Evolutionary conservation across 2,797 vertebrate genomes (phyloP).

Genomic region (Graptemys geographica): DNA sequence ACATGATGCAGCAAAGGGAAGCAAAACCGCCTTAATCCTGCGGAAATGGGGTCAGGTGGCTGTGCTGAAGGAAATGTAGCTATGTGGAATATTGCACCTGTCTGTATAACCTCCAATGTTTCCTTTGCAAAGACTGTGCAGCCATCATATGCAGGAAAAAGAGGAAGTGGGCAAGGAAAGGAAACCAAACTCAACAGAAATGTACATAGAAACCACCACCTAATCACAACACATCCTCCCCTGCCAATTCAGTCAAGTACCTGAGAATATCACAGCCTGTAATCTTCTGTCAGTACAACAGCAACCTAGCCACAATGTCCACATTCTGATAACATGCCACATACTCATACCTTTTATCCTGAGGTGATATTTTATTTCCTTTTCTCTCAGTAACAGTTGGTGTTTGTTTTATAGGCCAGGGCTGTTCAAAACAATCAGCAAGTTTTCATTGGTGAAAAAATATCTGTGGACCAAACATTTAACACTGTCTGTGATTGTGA

Average conservation of each 20-base stretch:
- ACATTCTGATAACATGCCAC: background rate
- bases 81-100: background rate
- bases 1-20: background rate
- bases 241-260: background rate
- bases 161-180: background rate
- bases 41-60: background rate
- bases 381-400: background rate
- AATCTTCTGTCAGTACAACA: background rate
- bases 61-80: background rate
- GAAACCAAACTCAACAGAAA: background rate
- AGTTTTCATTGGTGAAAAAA: background rate
- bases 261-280: background rate
- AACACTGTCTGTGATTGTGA: background rate
- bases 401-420: background rate
- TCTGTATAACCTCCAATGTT: background rate
- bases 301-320: accelerated
- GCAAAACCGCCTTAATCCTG: background rate
- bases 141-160: background rate
- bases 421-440: background rate
- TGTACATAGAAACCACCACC: background rate
- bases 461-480: accelerated
- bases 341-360: background rate
- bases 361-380: background rate
- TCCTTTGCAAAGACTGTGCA: background rate
- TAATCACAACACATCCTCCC: background rate